Percentiles rank a stretch among this genome's conserved stretches.
phyloP scores from a whole-genome alignment of 1,140 invertebrate genomes.

The Camponotus floridanus region DNA sequence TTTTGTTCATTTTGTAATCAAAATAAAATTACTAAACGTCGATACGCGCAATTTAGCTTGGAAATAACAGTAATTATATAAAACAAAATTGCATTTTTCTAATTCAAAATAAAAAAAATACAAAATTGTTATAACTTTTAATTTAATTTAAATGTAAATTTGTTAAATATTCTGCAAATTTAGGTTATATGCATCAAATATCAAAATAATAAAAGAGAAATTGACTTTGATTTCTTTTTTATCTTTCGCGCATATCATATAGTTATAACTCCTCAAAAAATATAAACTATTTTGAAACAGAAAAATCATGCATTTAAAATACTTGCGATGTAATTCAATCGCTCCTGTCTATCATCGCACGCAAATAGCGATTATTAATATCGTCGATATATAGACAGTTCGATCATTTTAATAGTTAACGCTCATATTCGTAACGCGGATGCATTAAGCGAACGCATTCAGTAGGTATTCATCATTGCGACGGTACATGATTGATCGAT shows the following conservation, averaged over 20 bases:
- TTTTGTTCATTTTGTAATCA: not conserved
- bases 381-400: slow-evolving; percentile 25
- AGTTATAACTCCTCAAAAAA: not conserved
- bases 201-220: not conserved
- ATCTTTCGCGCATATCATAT: not conserved
- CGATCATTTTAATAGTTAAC: slow-evolving; percentile 45
- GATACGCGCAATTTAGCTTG: not conserved
- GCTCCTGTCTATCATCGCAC: not conserved
- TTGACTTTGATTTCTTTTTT: not conserved
- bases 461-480: slow-evolving; percentile 51
- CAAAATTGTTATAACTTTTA: not conserved
- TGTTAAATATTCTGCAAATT: not conserved
- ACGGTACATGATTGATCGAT: slow-evolving; percentile 68
- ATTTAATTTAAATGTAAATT: not conserved
- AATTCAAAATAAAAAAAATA: not conserved
- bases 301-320: slow-evolving; percentile 1
- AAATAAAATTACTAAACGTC: not conserved
- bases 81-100: not conserved
- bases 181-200: not conserved
- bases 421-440: not conserved
- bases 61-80: not conserved
- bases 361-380: slow-evolving; percentile 35
- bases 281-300: not conserved
- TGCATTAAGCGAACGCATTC: slow-evolving; percentile 20
- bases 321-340: not conserved